A percentile compares a stretch with the other conserved stretches of the same genome.
These are phyloP conservation scores for Balearica regulorum DNA, from an alignment of 2,797 vertebrate species.

Conservation along the genomic window DNA sequence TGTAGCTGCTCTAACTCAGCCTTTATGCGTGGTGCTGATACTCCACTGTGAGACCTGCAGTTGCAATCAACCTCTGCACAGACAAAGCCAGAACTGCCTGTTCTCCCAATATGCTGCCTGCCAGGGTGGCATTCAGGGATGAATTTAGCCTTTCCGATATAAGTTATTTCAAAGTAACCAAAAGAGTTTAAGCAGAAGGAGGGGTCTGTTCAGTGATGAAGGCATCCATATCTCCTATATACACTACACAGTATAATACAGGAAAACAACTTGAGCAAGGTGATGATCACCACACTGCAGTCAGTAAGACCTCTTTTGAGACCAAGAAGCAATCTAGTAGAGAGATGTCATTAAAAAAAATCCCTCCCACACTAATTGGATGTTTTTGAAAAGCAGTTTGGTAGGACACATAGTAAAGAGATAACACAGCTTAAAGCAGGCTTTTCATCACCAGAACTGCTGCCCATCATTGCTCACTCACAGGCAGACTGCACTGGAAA, in stretches of 20 bases:
- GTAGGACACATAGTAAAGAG: not conserved
- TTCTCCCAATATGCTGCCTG: not conserved
- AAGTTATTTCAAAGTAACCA: not conserved
- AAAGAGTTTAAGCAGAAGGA: not conserved
- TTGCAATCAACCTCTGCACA: rapidly evolving
- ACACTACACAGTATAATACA: not conserved
- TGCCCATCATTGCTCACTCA: not conserved
- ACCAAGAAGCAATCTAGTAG: not conserved
- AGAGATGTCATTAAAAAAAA: not conserved
- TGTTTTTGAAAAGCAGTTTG: not conserved
- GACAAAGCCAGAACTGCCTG: not conserved
- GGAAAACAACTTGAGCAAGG: not conserved
- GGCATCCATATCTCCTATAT: not conserved
- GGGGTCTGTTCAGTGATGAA: not conserved
- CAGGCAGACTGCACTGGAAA: not conserved
- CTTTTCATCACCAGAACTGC: not conserved
- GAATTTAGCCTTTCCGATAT: not conserved
- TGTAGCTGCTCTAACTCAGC: not conserved
- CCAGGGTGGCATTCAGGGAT: not conserved
- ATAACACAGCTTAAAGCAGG: not conserved
- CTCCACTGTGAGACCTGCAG: not conserved
- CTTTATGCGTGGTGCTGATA: not conserved
- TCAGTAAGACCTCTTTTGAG: not conserved
- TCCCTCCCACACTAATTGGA: not conserved
- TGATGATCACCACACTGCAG: not conserved